A percentile compares a stretch with the other conserved stretches of the same genome.
phyloP scores from a whole-genome alignment of 2,888 invertebrate genomes.

The Diarsia rubi region DNA sequence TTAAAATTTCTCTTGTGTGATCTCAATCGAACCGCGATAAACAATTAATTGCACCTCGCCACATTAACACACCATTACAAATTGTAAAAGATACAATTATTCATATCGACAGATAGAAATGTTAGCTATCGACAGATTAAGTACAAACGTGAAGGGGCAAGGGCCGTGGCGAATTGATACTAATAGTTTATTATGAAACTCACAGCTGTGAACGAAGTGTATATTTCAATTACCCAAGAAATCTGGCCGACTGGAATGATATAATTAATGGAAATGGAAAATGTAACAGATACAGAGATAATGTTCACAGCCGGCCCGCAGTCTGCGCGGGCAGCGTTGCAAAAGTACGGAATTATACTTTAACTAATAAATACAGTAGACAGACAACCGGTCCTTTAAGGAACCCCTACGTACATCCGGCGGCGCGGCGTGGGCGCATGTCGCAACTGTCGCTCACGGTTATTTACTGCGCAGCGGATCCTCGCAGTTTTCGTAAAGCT shows the following conservation, averaged over 20 bases:
- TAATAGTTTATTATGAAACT: constrained; percentile 85
- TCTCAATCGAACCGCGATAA: constrained; percentile 33
- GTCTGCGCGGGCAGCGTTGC: constrained; percentile 86
- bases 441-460: constrained; percentile 85
- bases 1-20: constrained; percentile 50
- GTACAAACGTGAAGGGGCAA: constrained; percentile 78
- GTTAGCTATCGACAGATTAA: constrained; percentile 77
- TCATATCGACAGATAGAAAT: constrained; percentile 79
- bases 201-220: constrained; percentile 81
- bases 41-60: constrained; percentile 59
- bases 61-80: constrained; percentile 68
- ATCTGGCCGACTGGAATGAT: constrained; percentile 77
- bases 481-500: constrained; percentile 74
- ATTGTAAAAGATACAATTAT: constrained; percentile 76
- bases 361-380: constrained; percentile 74
- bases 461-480: constrained; percentile 83
- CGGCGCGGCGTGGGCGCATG: constrained; percentile 82
- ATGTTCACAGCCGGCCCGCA: constrained; percentile 84
- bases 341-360: constrained; percentile 79
- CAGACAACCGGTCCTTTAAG: constrained; percentile 86
- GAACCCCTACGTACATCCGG: constrained; percentile 90
- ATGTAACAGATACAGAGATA: constrained; percentile 87
- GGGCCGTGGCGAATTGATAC: constrained; percentile 81
- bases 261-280: constrained; percentile 89
- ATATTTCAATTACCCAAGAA: constrained; percentile 83